Evolutionary conservation across 2,888 invertebrate species (phyloP), one percentile per base, ranked within the genome.

Genomic region (Lycophotia porphyrea): DNA sequence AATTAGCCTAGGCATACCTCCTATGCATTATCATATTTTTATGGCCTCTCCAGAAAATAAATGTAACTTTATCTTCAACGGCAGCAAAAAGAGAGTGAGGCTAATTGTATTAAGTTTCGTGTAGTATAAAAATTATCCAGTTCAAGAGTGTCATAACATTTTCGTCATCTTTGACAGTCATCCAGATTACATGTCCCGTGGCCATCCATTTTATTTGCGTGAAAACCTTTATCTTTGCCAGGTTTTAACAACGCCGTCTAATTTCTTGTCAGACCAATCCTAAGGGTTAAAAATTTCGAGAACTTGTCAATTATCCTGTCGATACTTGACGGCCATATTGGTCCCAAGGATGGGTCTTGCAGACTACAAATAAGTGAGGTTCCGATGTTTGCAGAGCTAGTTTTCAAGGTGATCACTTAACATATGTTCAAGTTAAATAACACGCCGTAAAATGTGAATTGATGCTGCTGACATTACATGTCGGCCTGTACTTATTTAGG

Each of bases 351-450:
- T 77, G 70, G 60, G 65, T 73, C 27, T 82, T 74, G 73, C 76
- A 76, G 81, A 81, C 67, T 83, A 80, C 82, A 84, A 86, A 89
- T 76, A 82, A 68, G 66, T 34, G 42, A 47, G 18, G 75, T 71
- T 75, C 75, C 58, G 78, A 73, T 82, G 75, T 89, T 88, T 81
- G 78, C 70, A 44, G 60, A 87, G 80, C 84, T 80, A 80, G 83
- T 83, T 84, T 81, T 88, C 87, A 85, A 83, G 76, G 80, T 82
- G 80, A 81, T 78, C 83, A 89, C 79, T 83, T 83, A 82, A 81
- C 84, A 82, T 72, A 65, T 74, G 76, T 79, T 71, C 60, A 66
- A 71, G 65, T 77, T 66, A 80, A 79, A 76, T 61, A 52, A 74
- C 66, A 76, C 72, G 75, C 44, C 61, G 44, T 75, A 71, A 71